phyloP scores from a whole-genome alignment of 2,797 vertebrate genomes.

The Prionace glauca region DNA sequence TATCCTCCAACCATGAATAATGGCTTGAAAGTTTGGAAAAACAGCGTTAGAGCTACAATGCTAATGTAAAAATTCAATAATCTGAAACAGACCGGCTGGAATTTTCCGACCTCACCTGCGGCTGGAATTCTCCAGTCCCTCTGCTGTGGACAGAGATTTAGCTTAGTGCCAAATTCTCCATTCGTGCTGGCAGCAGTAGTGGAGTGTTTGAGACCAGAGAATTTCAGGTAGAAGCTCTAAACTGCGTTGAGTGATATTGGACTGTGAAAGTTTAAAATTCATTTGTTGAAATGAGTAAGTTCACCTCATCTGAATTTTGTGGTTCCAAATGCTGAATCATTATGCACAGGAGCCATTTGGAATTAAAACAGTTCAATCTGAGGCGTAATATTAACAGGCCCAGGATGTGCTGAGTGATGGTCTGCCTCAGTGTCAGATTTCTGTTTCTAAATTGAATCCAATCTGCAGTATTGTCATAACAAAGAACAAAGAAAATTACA shows the following conservation, averaged over 20 bases:
- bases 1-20: background rate
- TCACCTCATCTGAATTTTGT: background rate
- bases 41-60: background rate
- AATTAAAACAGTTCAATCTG: background rate
- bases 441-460: background rate
- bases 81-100: background rate
- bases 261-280: background rate
- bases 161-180: too few species aligned
- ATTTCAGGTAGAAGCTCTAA: background rate
- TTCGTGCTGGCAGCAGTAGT: too few species aligned
- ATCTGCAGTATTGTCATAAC: background rate
- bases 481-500: too few species aligned
- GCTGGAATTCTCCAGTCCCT: too few species aligned
- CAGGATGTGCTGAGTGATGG: background rate
- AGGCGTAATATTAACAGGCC: background rate
- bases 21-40: background rate
- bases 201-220: too few species aligned
- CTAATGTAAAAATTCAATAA: too few species aligned
- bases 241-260: background rate
- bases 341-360: background rate
- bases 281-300: background rate
- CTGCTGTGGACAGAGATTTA: too few species aligned
- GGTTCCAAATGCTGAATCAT: background rate
- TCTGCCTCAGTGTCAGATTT: background rate
- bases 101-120: too few species aligned